A percentile compares a stretch with the other conserved stretches of the same genome.
Evolutionary conservation across 2,888 invertebrate species (phyloP).

Genomic region (Schrankia costaestrigalis): DNA sequence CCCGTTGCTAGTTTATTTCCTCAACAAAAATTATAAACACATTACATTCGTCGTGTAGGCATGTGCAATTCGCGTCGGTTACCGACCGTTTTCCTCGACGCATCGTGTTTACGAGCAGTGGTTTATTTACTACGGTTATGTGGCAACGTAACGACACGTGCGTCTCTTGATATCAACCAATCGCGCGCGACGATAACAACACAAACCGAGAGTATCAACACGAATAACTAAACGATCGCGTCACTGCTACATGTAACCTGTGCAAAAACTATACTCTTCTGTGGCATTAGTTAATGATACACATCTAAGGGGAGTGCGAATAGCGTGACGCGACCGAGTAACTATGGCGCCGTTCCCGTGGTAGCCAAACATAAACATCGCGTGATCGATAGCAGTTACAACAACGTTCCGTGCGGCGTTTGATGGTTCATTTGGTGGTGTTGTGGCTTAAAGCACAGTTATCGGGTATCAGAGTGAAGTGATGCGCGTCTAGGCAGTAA

Average conservation of each 20-base stretch:
- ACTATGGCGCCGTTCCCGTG: constrained; percentile 65
- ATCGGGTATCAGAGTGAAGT: constrained; percentile 45
- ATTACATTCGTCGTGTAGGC: no score
- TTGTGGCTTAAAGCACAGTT: constrained; percentile 39
- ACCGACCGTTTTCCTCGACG: constrained; percentile 19
- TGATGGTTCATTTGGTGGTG: constrained; percentile 34
- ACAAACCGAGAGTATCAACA: constrained; percentile 26
- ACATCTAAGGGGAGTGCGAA: constrained; percentile 40
- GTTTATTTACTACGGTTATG: constrained; percentile 51
- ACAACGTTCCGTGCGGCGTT: constrained; percentile 40
- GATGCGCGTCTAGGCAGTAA: constrained; percentile 52
- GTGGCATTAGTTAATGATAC: constrained; percentile 30
- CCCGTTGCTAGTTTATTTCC: background rate
- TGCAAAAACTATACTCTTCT: no score
- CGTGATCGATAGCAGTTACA: constrained; percentile 65
- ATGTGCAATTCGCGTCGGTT: background rate
- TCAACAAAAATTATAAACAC: no score
- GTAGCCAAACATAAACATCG: constrained; percentile 71
- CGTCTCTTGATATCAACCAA: constrained; percentile 40
- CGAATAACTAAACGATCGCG: constrained; percentile 27
- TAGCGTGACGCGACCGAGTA: constrained; percentile 47
- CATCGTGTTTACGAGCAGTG: constrained; percentile 35
- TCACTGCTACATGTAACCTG: constrained; percentile 13
- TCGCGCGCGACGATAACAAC: constrained; percentile 43
- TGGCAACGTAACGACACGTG: constrained; percentile 46